These are phyloP conservation scores for Cyprichromis sp. DNA, from an alignment of 2,113 vertebrate genomes.

Conservation along the genomic window DNA sequence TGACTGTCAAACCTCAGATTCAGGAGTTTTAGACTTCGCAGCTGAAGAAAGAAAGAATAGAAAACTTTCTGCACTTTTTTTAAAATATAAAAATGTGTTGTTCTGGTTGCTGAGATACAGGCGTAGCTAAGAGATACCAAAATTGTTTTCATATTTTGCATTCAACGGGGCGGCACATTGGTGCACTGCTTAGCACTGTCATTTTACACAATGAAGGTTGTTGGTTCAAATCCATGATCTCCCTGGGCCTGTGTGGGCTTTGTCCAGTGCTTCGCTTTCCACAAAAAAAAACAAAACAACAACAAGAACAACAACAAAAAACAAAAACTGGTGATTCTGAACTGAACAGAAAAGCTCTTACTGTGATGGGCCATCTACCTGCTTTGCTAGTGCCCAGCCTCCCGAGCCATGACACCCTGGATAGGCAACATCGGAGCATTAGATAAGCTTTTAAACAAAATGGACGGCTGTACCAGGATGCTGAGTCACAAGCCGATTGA, in stretches of 20 bases:
- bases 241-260: neutral
- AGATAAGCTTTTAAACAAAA: neutral
- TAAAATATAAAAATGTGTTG: rapidly evolving
- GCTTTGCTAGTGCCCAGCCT: neutral
- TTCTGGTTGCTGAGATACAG: neutral
- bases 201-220: neutral
- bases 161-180: rapidly evolving
- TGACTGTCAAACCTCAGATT: neutral
- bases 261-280: neutral
- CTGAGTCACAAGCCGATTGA: neutral
- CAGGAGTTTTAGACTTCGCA: neutral
- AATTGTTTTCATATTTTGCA: neutral
- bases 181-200: neutral
- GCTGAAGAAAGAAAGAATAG: neutral
- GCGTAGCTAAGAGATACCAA: neutral
- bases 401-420: neutral
- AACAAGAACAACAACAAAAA: neutral
- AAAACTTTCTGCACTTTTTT: neutral
- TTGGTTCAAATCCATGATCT: neutral
- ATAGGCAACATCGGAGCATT: neutral
- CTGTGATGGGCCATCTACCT: neutral
- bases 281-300: neutral
- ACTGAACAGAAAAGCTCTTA: neutral
- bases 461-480: neutral
- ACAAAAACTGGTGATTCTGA: neutral